Base-by-base conservation (phyloP, 2,888 invertebrate species). In the Podotricha telesiphe region DNA sequence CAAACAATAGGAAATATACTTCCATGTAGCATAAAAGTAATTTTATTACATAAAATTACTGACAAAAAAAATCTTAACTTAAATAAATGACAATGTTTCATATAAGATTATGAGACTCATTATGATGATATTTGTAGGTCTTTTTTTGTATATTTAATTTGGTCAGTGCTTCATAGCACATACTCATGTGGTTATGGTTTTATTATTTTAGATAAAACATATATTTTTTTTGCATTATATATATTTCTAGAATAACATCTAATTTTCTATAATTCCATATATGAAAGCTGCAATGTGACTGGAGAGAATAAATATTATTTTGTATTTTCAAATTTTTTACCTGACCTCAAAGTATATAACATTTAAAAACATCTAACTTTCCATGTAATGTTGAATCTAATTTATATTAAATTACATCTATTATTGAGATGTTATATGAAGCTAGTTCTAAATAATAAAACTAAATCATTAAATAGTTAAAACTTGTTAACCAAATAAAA, bases 1-100 rank as follows among this genome's bases (percentile, higher is more conserved):
- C 85, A 65, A 82, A 75, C 74, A 87, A 77, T 72, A 86, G 78
- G 72, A 87, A 87, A 56, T 91, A 85, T 77, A 86, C 87, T 28
- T 89, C 83, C 79, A 56, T 66, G 59, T 68, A 67, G 63, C 20
- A 50, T 53, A 20, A 53, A 53, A 50, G 40, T 34, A 61, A 61
- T 34, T 19, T 48, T 28, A 62, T 17, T 19, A 34, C 6, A 15
- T 28, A 47, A 48, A 34, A 0, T 4, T 20, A 19, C 10, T 15
- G n/a, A 53, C 22, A 51, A 15, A 34, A 10, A 22, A 13, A 13
- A n/a, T 28, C 28, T 53, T 55, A n/a, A 5, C 4, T 53, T 34
- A 17, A 28, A 28, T 22, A 2, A n/a, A 10, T 28, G 15, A 20
- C 20, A 48, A 22, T 53, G 53, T 53, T n/a, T 53, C 51, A 53